Evolutionary conservation across 2,888 invertebrate species (phyloP).

Genomic region (Apodemia hepburni): DNA sequence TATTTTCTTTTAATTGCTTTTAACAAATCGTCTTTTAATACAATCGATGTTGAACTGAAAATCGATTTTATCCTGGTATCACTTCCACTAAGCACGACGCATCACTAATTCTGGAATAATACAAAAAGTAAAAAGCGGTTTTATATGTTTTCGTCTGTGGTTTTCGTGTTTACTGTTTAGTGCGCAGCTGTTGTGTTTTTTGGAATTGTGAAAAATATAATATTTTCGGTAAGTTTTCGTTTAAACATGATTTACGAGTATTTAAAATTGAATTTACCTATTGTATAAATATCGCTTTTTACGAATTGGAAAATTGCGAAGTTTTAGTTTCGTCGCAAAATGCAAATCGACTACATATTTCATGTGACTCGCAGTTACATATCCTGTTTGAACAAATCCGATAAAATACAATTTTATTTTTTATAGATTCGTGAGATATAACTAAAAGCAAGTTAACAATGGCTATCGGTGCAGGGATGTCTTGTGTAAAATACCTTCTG

Average conservation of each 20-base stretch:
- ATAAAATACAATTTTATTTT: constrained; percentile 38
- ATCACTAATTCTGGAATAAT: no score
- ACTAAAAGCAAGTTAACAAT: constrained; percentile 54
- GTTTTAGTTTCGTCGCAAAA: not conserved
- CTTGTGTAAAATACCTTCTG: constrained; percentile 93
- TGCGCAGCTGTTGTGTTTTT: constrained; percentile 6
- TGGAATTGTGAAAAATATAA: not conserved
- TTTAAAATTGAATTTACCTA: not conserved
- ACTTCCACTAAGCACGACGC: no score
- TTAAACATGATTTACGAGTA: not conserved
- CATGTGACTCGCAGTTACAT: not conserved
- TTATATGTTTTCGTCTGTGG: no score
- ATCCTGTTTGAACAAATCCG: not conserved
- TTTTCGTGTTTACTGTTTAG: not conserved
- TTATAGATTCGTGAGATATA: constrained; percentile 48
- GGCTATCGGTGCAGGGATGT: constrained; percentile 90
- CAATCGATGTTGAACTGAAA: no score
- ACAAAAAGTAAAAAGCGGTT: no score
- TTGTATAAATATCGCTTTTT: not conserved
- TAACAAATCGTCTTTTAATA: no score
- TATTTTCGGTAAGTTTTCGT: not conserved
- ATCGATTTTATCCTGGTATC: no score
- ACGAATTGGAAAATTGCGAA: not conserved
- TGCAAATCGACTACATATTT: not conserved
- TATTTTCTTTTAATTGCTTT: no score